Evolutionary conservation across 2,797 vertebrate species (phyloP).

Genomic region (Yasuhikotakia modesta): DNA sequence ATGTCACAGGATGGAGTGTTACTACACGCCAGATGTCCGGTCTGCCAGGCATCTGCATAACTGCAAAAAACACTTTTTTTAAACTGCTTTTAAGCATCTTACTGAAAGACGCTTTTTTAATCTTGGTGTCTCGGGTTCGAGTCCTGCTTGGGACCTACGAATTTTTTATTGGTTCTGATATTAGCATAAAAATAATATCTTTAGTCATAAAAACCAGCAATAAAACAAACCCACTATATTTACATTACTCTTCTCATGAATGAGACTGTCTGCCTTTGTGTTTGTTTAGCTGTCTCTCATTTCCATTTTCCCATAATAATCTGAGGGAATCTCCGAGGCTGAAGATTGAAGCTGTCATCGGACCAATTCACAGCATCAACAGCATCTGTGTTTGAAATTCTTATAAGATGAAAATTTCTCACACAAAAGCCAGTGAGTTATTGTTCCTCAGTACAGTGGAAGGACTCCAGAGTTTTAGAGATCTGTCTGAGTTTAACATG

Average conservation of each 20-base stretch:
- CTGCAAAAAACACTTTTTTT: neutral
- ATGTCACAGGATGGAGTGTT: no score
- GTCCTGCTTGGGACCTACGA: neutral
- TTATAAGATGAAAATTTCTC: conserved; percentile 6
- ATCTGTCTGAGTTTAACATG: no score
- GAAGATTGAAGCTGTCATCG: conserved; percentile 33
- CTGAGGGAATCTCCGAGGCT: neutral
- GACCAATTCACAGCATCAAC: conserved; percentile 16
- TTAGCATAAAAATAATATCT: conserved; percentile 12
- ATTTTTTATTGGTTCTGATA: neutral
- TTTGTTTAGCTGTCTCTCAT: conserved; percentile 33
- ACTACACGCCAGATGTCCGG: no score
- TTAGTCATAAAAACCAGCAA: neutral
- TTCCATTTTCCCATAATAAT: conserved; percentile 30
- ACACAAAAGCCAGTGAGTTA: neutral
- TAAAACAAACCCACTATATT: conserved; percentile 8
- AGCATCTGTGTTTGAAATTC: conserved; percentile 13
- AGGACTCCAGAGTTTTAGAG: neutral
- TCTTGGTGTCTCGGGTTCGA: neutral
- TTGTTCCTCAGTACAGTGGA: neutral
- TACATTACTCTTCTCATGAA: conserved; percentile 21
- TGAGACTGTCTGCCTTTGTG: conserved; percentile 24
- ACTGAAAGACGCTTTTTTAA: no score
- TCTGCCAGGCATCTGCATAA: neutral
- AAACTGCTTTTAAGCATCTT: neutral